Base-by-base conservation (phyloP, 2,888 invertebrate species). In the Candidula unifasciata region DNA sequence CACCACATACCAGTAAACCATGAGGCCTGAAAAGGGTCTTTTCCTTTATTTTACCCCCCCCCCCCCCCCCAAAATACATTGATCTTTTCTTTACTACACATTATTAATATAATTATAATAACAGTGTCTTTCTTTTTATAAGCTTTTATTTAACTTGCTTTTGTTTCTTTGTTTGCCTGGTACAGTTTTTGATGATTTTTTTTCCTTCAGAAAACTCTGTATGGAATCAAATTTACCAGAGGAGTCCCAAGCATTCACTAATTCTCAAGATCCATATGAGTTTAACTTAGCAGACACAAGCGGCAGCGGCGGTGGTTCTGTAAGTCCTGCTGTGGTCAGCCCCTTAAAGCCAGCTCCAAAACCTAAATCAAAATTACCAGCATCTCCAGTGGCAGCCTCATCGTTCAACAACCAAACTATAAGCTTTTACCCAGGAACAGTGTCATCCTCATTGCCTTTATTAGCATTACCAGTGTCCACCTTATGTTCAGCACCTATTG, bases 171-270 rank as follows among this genome's bases (percentile, higher is more conserved):
- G n/a, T n/a, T 16, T 10, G 13, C 10, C 18, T 10, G 8, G 57
- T 54, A 18, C 18, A 18, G 18, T 54, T 16, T 54, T 18, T n/a
- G n/a, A n/a, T n/a, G n/a, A n/a, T 27, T n/a, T 44, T 82, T 69
- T 79, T 80, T 80, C 64, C 90, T 89, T 16, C 90, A 93, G 93
- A 85, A 93, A 93, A 89, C 87, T 92, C 76, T 93, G 93, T 90
- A 90, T 93, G 54, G 93, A 92, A 86, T 91, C 92, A 3, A 91
- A 92, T 74, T 88, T 93, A 71, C 92, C 92, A n/a, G 90, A 91
- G 80, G 92, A 92, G 60, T 87, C 90, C 35, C 91, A 91, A 79
- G 85, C 88, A 44, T 71, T 87, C 5, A 89, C 87, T 52, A 90
- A 89, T 82, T 89, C 91, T 73, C 90, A 91, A 84, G 93, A 93